Evolutionary conservation across 2,113 vertebrate genomes (phyloP).

Genomic region (Syngnathus typhle): DNA sequence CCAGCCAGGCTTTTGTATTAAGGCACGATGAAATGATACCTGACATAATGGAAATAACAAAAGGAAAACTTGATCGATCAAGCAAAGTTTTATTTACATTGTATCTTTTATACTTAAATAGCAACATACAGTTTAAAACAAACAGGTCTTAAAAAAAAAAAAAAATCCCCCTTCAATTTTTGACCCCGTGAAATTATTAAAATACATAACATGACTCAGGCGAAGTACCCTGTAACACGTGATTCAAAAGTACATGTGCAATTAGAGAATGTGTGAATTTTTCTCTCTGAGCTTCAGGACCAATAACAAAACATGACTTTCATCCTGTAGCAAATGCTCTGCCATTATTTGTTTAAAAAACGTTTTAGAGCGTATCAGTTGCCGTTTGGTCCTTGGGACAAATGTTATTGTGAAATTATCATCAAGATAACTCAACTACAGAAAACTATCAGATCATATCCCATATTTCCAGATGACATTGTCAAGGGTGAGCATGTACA

Average conservation of each 20-base stretch:
- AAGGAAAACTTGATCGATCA: background rate
- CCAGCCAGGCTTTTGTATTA: background rate
- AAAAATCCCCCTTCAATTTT: too few species aligned
- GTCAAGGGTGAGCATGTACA: background rate
- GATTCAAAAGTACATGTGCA: background rate
- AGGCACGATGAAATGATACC: conserved; percentile 6
- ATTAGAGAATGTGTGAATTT: background rate
- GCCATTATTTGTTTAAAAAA: background rate
- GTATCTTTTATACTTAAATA: too few species aligned
- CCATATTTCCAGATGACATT: background rate
- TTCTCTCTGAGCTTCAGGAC: background rate
- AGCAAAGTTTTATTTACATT: too few species aligned
- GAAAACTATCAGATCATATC: background rate
- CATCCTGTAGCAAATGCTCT: background rate
- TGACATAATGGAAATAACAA: background rate
- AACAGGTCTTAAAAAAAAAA: too few species aligned
- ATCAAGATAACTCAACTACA: too few species aligned
- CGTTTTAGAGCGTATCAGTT: too few species aligned
- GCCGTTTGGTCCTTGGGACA: too few species aligned
- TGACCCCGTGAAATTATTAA: too few species aligned
- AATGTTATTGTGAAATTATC: too few species aligned
- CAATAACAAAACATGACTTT: background rate
- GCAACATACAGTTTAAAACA: too few species aligned
- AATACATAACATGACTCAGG: background rate
- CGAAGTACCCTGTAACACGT: too few species aligned